These are phyloP conservation scores for Tenthredo livida DNA, from an alignment of 2,888 invertebrate genomes.

Conservation along the genomic window DNA sequence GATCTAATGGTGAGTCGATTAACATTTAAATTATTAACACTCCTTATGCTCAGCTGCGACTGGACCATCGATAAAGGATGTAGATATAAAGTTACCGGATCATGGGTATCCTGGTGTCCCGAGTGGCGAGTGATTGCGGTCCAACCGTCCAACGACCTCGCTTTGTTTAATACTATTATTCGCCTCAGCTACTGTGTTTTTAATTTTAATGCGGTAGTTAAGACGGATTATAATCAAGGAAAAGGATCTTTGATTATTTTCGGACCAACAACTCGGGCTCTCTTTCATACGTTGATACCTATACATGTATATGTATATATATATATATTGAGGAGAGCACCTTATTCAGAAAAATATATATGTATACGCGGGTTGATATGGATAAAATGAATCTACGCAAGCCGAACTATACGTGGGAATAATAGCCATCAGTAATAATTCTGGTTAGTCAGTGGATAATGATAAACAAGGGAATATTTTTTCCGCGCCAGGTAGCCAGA, in stretches of 20 bases:
- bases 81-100: conserved; percentile 29
- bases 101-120: conserved; percentile 31
- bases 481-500: neutral
- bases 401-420: neutral
- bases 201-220: neutral
- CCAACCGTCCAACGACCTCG: conserved; percentile 44
- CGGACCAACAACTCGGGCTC: neutral
- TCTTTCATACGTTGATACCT: neutral
- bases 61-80: conserved; percentile 39
- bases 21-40: conserved; percentile 39
- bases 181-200: neutral
- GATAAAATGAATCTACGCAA: too few relatives aligned
- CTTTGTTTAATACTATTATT: conserved; percentile 21
- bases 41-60: neutral
- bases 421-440: neutral
- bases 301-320: too few relatives aligned
- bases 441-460: neutral
- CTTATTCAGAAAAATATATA: neutral
- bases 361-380: too few relatives aligned
- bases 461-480: conserved; percentile 11
- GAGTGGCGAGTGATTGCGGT: conserved; percentile 36
- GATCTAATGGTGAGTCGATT: conserved; percentile 47
- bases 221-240: conserved; percentile 9
- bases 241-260: neutral
- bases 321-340: neutral